These are phyloP conservation scores for Fukomys damarensis DNA, from an alignment of 2,113 vertebrate species.

Conservation along the genomic window DNA sequence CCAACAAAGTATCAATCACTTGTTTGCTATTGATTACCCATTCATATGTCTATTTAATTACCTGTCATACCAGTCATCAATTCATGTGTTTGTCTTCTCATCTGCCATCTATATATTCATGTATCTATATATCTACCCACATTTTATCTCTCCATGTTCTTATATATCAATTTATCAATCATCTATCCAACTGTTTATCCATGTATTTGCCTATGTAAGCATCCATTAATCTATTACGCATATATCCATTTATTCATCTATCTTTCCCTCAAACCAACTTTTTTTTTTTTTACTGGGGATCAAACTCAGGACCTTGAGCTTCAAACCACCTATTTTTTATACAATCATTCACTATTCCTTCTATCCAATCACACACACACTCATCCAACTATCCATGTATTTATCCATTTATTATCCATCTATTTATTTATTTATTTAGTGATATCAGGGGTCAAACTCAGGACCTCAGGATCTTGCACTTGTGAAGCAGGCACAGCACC, in stretches of 20 bases:
- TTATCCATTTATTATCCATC: background rate
- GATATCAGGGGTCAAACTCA: too few species aligned
- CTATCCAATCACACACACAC: background rate
- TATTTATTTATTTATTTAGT: too few species aligned
- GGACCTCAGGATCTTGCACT: too few species aligned
- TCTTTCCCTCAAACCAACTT: background rate
- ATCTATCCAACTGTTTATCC: background rate
- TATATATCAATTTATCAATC: background rate
- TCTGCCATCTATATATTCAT: background rate
- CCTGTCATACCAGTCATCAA: background rate
- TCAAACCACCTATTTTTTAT: background rate
- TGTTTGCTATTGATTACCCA: background rate
- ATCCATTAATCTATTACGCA: background rate
- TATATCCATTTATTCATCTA: background rate
- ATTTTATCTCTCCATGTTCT: background rate
- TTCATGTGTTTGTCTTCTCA: background rate
- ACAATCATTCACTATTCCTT: background rate
- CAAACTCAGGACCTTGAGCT: too few species aligned
- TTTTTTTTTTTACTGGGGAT: background rate
- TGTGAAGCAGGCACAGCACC: too few species aligned
- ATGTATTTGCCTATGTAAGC: background rate
- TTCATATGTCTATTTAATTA: background rate
- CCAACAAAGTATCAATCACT: background rate
- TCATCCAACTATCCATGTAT: background rate
- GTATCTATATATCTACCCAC: background rate